Evolutionary conservation across 2,888 invertebrate genomes (phyloP).

Genomic region (Drosophila lacicola): DNA sequence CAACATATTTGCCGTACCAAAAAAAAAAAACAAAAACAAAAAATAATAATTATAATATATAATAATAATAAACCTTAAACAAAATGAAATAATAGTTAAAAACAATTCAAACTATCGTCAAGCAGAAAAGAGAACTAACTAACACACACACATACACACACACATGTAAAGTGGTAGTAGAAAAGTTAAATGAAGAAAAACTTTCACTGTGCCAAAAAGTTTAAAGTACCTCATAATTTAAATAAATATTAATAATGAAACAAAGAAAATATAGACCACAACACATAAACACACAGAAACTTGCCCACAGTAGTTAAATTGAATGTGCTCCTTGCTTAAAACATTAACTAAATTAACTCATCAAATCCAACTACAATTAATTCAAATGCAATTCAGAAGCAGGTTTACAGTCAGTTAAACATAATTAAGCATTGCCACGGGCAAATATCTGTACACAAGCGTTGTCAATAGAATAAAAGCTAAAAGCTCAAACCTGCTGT

Average conservation of each 20-base stretch:
- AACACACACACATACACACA: background rate
- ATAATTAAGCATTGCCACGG: conserved; percentile 20
- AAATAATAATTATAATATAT: conserved; percentile 39
- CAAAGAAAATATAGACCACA: conserved; percentile 42
- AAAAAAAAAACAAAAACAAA: conserved; percentile 37
- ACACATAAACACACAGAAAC: conserved; percentile 29
- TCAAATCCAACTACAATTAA: too few relatives aligned
- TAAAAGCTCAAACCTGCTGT: conserved; percentile 56
- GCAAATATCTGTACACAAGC: conserved; percentile 14
- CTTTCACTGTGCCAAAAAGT: conserved; percentile 92
- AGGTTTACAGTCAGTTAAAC: conserved; percentile 11
- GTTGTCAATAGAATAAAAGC: conserved; percentile 48
- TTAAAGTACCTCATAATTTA: conserved; percentile 90
- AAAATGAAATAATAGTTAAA: conserved; percentile 36
- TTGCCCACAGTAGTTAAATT: conserved; percentile 42
- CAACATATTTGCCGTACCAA: conserved; percentile 76
- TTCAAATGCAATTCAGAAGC: background rate
- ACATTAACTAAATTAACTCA: background rate
- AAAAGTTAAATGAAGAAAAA: conserved; percentile 85
- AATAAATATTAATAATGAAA: conserved; percentile 68
- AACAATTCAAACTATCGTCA: conserved; percentile 37
- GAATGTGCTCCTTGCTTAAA: conserved; percentile 22
- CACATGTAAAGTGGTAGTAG: conserved; percentile 82
- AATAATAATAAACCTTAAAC: conserved; percentile 3
- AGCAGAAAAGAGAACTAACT: conserved; percentile 33